A percentile compares a stretch with the other conserved stretches of the same genome.
phyloP scores from a whole-genome alignment of 2,797 vertebrate species.

The Sciaenops ocellatus region DNA sequence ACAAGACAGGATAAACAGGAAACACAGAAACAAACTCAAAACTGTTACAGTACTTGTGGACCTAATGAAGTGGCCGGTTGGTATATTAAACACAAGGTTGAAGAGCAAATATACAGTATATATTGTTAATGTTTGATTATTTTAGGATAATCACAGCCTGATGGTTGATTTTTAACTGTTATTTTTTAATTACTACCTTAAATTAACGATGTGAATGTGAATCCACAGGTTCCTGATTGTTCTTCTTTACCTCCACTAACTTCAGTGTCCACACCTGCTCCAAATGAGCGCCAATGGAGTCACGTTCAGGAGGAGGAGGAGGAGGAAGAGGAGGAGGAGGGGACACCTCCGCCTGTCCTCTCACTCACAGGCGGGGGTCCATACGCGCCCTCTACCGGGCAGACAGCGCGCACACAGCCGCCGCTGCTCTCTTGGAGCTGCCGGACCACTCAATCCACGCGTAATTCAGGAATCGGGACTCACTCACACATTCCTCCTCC shows the following conservation, averaged over 20 bases:
- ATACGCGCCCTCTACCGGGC: slow-evolving; percentile 81
- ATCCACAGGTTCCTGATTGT: background rate
- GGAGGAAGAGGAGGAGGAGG: slow-evolving; percentile 30
- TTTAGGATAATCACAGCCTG: background rate
- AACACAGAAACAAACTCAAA: no score
- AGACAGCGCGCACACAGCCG: slow-evolving; percentile 49
- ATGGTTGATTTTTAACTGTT: background rate
- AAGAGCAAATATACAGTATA: background rate
- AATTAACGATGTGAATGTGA: no score
- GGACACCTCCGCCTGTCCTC: slow-evolving; percentile 26
- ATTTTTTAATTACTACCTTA: background rate
- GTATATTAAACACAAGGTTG: background rate
- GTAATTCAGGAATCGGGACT: slow-evolving; percentile 81
- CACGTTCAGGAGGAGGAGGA: slow-evolving; percentile 7
- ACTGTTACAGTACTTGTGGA: no score
- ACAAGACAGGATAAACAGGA: no score
- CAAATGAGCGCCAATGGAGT: slow-evolving; percentile 23
- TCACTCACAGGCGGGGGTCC: slow-evolving; percentile 45
- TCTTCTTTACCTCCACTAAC: background rate
- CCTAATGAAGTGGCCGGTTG: no score
- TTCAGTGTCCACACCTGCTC: slow-evolving; percentile 28
- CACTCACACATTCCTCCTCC: slow-evolving; percentile 79
- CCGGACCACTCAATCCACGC: slow-evolving; percentile 75
- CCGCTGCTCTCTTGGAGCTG: slow-evolving; percentile 65
- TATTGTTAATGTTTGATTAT: background rate